A percentile compares a stretch with the other conserved stretches of the same genome.
phyloP scores from a whole-genome alignment of 2,113 vertebrate species.

The Oreochromis niloticus region DNA sequence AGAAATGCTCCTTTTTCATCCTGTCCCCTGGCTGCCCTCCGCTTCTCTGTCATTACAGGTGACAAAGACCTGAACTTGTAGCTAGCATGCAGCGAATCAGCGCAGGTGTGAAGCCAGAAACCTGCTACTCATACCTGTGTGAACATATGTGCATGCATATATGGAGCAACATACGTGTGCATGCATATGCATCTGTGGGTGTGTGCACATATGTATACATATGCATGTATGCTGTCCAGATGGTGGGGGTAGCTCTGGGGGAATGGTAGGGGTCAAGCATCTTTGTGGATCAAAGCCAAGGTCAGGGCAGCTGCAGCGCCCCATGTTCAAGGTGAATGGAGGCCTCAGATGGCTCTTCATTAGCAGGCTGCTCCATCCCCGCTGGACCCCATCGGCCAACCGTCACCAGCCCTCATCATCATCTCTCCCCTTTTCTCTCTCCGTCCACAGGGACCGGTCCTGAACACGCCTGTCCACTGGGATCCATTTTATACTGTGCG shows the following conservation, averaged over 20 bases:
- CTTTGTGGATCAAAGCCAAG: slow-evolving; percentile 80
- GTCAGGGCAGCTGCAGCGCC: slow-evolving; percentile 74
- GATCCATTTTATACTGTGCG: slow-evolving; percentile 17
- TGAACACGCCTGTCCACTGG: slow-evolving; percentile 43
- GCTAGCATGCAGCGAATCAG: neutral
- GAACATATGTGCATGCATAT: neutral
- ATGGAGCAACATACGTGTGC: slow-evolving; percentile 16
- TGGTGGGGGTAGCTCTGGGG: slow-evolving; percentile 66
- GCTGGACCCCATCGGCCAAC: slow-evolving; percentile 51
- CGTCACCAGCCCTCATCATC: slow-evolving; percentile 34
- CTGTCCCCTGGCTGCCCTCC: neutral
- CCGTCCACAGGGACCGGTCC: slow-evolving; percentile 44
- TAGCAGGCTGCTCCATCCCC: slow-evolving; percentile 66
- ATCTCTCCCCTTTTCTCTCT: neutral
- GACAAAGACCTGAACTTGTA: slow-evolving; percentile 18
- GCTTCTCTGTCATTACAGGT: neutral
- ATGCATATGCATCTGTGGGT: slow-evolving; percentile 50
- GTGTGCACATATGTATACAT: slow-evolving; percentile 55
- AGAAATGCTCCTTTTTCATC: slow-evolving; percentile 9
- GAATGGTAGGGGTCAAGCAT: slow-evolving; percentile 71
- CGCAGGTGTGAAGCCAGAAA: neutral
- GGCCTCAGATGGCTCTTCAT: slow-evolving; percentile 77
- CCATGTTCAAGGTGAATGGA: slow-evolving; percentile 79
- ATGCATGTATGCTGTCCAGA: slow-evolving; percentile 69
- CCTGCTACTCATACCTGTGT: slow-evolving; percentile 1